Base-by-base conservation (phyloP, 2,797 vertebrate genomes). In the Sebastes steindachneri region DNA sequence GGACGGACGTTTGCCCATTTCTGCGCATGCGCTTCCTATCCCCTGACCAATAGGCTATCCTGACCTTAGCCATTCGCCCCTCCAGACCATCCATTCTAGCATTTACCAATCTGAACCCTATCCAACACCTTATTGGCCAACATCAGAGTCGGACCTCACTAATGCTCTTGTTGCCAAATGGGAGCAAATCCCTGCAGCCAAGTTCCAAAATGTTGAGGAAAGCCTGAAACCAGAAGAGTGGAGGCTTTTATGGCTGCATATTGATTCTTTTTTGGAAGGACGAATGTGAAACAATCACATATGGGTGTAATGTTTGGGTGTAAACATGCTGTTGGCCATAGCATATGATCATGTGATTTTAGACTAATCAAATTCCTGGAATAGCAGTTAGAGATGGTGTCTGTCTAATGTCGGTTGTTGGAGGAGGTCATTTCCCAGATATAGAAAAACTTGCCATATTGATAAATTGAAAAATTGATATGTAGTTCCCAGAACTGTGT, bases 291-390 rank as follows among this genome's bases (percentile, higher is more conserved):
- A 51, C 37, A 71, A 12, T 66, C 65, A 0, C 53, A 3, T 45
- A 45, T 8, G 41, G 0, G 41, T 45, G 15, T 45, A 45, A 45
- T 17, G 3, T 45, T 45, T 0, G 3, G 15, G 15, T 25, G 4
- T 68, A 0, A 11, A 12, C 26, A 25, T 37, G 14, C 14, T 25
- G 12, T 60, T 54, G 21, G 17, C 4, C 60, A 62, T 9, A 45
- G 33, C 33, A 9, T 19, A 54, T 29, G 7, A 9, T 23, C 4
- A n/a, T 55, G 9, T 8, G 5, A 35, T 57, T 63, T 68, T 29
- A 7, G 9, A 65, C 15, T 26, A 9, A 35, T 35, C 23, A 69
- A 25, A 70, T 53, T 41, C 53, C 15, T 33, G 14, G 35, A 10
- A 14, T 9, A 21, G 64, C 10, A 37, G 4, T 12, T 2, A 14